phyloP scores from a whole-genome alignment of 2,797 vertebrate genomes.

The Carduelis carduelis region DNA sequence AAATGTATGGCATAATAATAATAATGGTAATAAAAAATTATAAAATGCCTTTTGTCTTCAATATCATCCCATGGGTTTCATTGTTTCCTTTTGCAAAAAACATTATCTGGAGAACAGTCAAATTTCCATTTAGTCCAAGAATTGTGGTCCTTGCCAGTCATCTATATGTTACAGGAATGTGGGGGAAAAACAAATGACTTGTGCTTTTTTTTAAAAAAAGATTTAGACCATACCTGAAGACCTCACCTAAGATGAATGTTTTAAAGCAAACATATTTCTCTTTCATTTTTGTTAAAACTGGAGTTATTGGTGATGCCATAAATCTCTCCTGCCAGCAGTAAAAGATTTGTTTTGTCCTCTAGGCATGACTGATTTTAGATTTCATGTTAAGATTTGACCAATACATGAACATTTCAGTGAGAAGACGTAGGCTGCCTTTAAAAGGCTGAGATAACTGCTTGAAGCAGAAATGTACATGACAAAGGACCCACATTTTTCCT shows the following conservation, averaged over 20 bases:
- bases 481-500: not conserved
- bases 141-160: not conserved
- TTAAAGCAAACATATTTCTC: conserved; percentile 5
- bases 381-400: conserved; percentile 5
- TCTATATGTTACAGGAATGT: not conserved
- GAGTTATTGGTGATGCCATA: not conserved
- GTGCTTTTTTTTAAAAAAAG: not conserved
- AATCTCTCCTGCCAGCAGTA: not conserved
- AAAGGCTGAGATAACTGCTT: not conserved
- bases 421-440: not conserved
- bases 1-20: not conserved
- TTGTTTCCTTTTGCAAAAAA: conserved; percentile 1
- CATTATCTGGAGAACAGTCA: not conserved
- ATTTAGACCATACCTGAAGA: not conserved
- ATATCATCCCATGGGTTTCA: not conserved
- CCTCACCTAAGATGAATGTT: not conserved
- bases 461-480: not conserved
- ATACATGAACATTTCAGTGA: not conserved
- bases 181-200: not conserved
- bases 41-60: not conserved
- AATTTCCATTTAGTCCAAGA: not conserved
- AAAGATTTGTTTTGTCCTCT: not conserved
- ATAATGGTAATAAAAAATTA: not conserved
- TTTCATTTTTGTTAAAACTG: not conserved
- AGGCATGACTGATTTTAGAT: not conserved